A percentile compares a stretch with the other conserved stretches of the same genome.
phyloP scores from a whole-genome alignment of 2,888 invertebrate genomes.

The Philaethria dido region DNA sequence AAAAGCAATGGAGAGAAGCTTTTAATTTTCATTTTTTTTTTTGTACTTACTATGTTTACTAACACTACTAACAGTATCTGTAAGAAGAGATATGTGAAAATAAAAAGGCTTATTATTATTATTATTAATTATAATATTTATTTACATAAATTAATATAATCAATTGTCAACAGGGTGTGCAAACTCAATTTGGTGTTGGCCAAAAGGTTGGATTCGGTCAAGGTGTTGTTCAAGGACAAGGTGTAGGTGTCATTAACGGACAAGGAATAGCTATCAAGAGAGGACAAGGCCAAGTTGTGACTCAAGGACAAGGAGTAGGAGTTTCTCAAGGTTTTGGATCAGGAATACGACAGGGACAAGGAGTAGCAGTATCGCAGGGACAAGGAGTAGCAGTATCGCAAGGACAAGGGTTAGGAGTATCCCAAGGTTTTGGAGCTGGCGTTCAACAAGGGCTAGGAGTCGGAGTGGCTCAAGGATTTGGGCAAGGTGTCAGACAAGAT shows the following conservation, averaged over 20 bases:
- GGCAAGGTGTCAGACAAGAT: slow-evolving; percentile 30
- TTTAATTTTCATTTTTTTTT: too few species aligned
- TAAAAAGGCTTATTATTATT: too few species aligned
- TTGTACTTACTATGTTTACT: too few species aligned
- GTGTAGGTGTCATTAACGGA: slow-evolving; percentile 38
- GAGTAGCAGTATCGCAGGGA: slow-evolving; percentile 34
- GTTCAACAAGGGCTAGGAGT: slow-evolving; percentile 31
- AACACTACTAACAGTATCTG: too few species aligned
- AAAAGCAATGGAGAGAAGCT: too few species aligned
- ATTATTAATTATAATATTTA: not conserved
- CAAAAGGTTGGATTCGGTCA: slow-evolving; percentile 34
- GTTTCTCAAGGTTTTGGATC: slow-evolving; percentile 39
- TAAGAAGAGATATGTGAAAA: too few species aligned
- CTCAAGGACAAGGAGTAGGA: slow-evolving; percentile 36
- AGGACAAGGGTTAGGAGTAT: slow-evolving; percentile 34
- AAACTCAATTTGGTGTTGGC: slow-evolving; percentile 6
- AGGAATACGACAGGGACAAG: slow-evolving; percentile 36
- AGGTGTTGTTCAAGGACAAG: slow-evolving; percentile 30
- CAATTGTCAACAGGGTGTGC: slow-evolving; percentile 1
- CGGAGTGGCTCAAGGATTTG: slow-evolving; percentile 29
- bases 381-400: slow-evolving; percentile 34
- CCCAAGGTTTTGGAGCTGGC: slow-evolving; percentile 30
- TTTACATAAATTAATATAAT: not conserved
- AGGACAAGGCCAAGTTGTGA: slow-evolving; percentile 18
- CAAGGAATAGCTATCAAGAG: slow-evolving; percentile 5